A percentile compares a stretch with the other conserved stretches of the same genome.
Evolutionary conservation across 1,140 invertebrate species (phyloP).

Genomic region (Venturia canescens): DNA sequence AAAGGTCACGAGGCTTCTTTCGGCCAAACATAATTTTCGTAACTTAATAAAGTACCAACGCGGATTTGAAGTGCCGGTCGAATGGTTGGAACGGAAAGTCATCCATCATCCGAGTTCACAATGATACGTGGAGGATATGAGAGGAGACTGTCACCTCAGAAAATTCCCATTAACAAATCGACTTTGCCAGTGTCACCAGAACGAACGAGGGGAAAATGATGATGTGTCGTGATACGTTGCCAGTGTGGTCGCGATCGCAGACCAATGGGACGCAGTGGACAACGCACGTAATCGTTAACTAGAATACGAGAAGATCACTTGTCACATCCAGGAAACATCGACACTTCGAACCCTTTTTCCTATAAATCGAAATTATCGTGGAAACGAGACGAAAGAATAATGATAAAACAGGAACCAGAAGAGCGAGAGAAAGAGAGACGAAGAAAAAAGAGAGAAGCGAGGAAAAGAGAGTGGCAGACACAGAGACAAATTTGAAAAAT

Average conservation of each 20-base stretch:
- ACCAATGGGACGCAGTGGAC: neutral
- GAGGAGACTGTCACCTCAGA: neutral
- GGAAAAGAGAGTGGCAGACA: neutral
- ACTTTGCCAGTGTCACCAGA: neutral
- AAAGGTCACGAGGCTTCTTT: neutral
- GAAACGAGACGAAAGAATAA: neutral
- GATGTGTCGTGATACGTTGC: neutral
- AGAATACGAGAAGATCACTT: neutral
- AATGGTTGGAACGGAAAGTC: neutral
- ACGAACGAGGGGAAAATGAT: neutral
- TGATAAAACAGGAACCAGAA: neutral
- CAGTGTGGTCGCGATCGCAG: neutral
- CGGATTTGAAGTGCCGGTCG: neutral
- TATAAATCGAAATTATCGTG: neutral
- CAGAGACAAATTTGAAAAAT: neutral
- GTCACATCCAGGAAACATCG: constrained; percentile 3
- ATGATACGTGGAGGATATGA: neutral
- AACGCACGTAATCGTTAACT: neutral
- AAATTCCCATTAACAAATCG: constrained; percentile 9
- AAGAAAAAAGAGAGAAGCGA: neutral
- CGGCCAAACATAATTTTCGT: neutral
- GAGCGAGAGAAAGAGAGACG: neutral
- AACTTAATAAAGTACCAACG: neutral
- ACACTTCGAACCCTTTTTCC: constrained; percentile 7
- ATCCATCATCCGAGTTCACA: neutral